Evolutionary conservation across 2,888 invertebrate genomes (phyloP).

Genomic region (Diploptera punctata): DNA sequence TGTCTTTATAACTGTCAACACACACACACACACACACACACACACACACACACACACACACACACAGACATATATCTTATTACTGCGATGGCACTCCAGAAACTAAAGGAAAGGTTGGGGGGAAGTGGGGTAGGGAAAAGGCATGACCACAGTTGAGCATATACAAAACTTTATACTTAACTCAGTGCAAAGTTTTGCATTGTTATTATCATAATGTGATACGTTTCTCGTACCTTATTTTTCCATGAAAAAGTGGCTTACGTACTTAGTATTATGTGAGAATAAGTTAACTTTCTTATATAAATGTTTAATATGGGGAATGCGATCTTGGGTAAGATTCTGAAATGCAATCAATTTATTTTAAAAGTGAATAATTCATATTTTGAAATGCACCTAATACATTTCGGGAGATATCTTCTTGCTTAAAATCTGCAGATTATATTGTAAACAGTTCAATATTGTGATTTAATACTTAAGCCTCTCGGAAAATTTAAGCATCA

Average conservation of each 20-base stretch:
- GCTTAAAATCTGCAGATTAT: too few species aligned
- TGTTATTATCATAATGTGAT: slow-evolving; percentile 29
- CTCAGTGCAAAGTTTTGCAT: slow-evolving; percentile 22
- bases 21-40: slow-evolving; percentile 9
- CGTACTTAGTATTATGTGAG: too few species aligned
- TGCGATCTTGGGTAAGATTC: too few species aligned
- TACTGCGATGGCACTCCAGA: slow-evolving; percentile 24
- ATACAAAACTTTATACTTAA: slow-evolving; percentile 38
- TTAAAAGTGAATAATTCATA: too few species aligned
- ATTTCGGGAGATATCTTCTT: too few species aligned
- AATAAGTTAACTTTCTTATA: too few species aligned
- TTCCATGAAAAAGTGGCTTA: not conserved
- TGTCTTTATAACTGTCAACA: slow-evolving; percentile 36
- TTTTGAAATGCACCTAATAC: too few species aligned
- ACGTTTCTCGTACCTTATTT: not conserved
- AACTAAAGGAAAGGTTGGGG: slow-evolving; percentile 1
- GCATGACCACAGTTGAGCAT: slow-evolving; percentile 17
- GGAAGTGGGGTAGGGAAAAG: slow-evolving; percentile 12
- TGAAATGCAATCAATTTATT: too few species aligned
- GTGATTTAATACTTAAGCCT: too few species aligned
- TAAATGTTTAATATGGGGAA: too few species aligned
- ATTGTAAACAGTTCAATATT: too few species aligned
- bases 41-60: slow-evolving; percentile 12
- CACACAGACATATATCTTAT: slow-evolving; percentile 12
- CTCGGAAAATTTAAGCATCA: too few species aligned